Conservation (phyloP, 2,888 invertebrate genomes). For the Tachina grossa region DNA sequence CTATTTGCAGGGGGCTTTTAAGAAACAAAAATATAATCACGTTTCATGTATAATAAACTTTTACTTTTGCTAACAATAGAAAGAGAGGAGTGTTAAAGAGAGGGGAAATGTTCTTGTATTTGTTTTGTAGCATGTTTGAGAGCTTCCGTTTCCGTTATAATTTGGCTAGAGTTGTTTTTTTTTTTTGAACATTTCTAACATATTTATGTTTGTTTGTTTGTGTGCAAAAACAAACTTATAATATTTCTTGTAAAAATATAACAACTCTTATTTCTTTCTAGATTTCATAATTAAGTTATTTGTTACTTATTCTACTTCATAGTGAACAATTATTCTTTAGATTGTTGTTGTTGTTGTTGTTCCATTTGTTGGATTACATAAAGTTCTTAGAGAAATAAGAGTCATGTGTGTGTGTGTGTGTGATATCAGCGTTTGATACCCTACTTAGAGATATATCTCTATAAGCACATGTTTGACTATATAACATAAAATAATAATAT, state of each 20-base stretch:
- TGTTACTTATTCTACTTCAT: slow-evolving; percentile 50
- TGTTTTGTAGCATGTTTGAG: slow-evolving; percentile 27
- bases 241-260: slow-evolving; percentile 32
- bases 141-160: slow-evolving; percentile 61
- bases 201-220: neutral
- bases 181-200: slow-evolving; percentile 4
- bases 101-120: neutral
- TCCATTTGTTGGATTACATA: neutral
- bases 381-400: slow-evolving; percentile 9
- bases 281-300: slow-evolving; percentile 69
- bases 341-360: slow-evolving; percentile 36
- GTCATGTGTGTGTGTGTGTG: neutral
- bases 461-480: no score
- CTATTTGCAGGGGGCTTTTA: neutral
- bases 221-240: neutral
- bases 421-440: neutral
- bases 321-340: slow-evolving; percentile 51
- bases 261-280: slow-evolving; percentile 4
- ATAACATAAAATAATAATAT: no score
- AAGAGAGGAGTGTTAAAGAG: neutral
- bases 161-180: slow-evolving; percentile 13
- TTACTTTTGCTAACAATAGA: slow-evolving; percentile 62
- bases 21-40: slow-evolving; percentile 65
- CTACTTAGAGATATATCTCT: neutral
- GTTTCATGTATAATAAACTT: slow-evolving; percentile 66